Conservation (phyloP, 92 coral and sea anemone genomes). For the Zoanthus sociatus region DNA sequence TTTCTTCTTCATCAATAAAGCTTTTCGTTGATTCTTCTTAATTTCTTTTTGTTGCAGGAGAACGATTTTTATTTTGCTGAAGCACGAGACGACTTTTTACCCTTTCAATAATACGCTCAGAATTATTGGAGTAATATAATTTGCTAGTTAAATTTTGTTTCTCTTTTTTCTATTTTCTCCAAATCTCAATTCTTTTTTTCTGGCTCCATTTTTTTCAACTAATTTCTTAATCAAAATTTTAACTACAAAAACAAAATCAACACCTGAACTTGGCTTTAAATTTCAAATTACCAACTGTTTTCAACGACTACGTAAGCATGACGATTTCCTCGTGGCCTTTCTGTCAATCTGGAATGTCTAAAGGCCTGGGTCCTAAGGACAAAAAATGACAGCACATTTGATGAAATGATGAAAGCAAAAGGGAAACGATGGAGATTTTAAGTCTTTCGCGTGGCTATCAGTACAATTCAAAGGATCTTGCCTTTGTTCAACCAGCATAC, state of each 20-base stretch:
- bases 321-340: conserved; percentile 11
- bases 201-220: conserved; percentile 4
- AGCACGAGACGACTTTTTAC: background rate
- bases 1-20: conserved; percentile 2
- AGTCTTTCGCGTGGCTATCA: background rate
- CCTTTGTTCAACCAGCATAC: background rate
- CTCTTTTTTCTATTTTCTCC: conserved; percentile 19
- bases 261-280: too few relatives aligned
- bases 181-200: conserved; percentile 15
- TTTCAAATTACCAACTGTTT: background rate
- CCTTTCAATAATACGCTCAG: background rate
- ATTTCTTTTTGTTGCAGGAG: conserved; percentile 13
- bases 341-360: background rate
- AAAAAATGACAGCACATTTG: background rate
- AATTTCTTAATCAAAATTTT: conserved; percentile 13
- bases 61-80: background rate
- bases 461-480: conserved; percentile 7
- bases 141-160: background rate
- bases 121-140: background rate
- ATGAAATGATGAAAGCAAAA: background rate
- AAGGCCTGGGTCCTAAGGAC: conserved; percentile 14
- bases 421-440: conserved; percentile 1
- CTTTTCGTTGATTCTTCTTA: conserved; percentile 16
- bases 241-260: background rate
- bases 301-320: background rate